These are phyloP conservation scores for Eristalis pertinax DNA, from an alignment of 2,888 invertebrate species.

Conservation along the genomic window DNA sequence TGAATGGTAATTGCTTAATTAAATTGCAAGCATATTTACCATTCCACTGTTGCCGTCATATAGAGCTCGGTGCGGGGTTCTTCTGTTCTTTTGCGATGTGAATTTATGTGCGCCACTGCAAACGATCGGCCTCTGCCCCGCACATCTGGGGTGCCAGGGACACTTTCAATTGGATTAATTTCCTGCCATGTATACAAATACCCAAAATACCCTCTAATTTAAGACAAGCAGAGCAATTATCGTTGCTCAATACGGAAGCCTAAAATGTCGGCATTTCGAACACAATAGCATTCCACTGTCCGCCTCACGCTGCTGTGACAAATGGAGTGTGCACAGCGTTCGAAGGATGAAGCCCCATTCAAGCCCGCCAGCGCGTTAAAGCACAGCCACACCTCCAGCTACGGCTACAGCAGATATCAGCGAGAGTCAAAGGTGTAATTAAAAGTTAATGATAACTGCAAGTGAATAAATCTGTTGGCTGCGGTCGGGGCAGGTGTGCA, in stretches of 20 bases:
- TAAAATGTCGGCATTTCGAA: conserved; percentile 51
- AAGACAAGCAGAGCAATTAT: conserved; percentile 45
- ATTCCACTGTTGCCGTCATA: background rate
- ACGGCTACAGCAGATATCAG: background rate
- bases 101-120: conserved; percentile 6
- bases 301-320: conserved; percentile 13
- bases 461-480: conserved; percentile 50
- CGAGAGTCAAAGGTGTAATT: conserved; percentile 65
- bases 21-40: conserved; percentile 49
- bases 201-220: conserved; percentile 5
- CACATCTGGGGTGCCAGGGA: no score
- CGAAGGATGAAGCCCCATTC: background rate
- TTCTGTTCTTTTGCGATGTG: background rate
- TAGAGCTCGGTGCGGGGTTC: background rate
- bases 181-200: conserved; percentile 33
- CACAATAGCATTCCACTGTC: conserved; percentile 51
- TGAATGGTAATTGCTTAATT: conserved; percentile 65
- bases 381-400: background rate
- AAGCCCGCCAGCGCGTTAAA: background rate
- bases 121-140: background rate
- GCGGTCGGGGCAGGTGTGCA: background rate
- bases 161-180: conserved; percentile 44
- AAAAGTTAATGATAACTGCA: conserved; percentile 68
- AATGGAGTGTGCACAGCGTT: conserved; percentile 16
- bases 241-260: conserved; percentile 38